phyloP scores from a whole-genome alignment of 1,140 invertebrate species.

The Bombus superbus region DNA sequence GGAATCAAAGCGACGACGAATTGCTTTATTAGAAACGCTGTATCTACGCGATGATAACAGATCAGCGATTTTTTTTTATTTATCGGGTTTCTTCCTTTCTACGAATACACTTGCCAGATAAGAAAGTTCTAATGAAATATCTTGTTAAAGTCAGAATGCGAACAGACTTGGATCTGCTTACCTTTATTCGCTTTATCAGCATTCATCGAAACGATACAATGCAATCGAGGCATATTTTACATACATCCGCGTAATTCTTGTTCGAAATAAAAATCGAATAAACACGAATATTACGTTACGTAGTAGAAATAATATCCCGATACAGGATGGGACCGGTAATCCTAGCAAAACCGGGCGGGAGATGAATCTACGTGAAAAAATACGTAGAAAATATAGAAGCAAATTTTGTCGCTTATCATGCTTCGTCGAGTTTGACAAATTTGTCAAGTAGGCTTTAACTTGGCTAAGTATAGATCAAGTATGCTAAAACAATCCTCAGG shows the following conservation, averaged over 20 bases:
- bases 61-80: neutral
- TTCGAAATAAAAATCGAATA: neutral
- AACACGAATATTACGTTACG: neutral
- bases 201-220: neutral
- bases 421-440: too few species aligned
- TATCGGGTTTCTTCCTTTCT: slow-evolving; percentile 3
- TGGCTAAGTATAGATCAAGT: too few species aligned
- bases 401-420: too few species aligned
- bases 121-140: slow-evolving; percentile 37
- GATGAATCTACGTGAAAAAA: too few species aligned
- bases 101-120: slow-evolving; percentile 29
- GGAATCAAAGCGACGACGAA: neutral
- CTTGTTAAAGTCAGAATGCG: neutral
- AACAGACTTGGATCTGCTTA: neutral
- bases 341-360: too few species aligned
- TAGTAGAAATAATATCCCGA: neutral
- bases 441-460: too few species aligned
- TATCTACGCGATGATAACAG: neutral
- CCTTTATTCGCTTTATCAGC: neutral
- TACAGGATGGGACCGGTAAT: too few species aligned
- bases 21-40: neutral
- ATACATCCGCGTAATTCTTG: slow-evolving; percentile 8
- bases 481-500: too few species aligned
- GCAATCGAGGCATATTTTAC: slow-evolving; percentile 1
- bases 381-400: too few species aligned